Base-by-base conservation (phyloP, 2,113 vertebrate genomes). In the Thamnophis sirtalis region DNA sequence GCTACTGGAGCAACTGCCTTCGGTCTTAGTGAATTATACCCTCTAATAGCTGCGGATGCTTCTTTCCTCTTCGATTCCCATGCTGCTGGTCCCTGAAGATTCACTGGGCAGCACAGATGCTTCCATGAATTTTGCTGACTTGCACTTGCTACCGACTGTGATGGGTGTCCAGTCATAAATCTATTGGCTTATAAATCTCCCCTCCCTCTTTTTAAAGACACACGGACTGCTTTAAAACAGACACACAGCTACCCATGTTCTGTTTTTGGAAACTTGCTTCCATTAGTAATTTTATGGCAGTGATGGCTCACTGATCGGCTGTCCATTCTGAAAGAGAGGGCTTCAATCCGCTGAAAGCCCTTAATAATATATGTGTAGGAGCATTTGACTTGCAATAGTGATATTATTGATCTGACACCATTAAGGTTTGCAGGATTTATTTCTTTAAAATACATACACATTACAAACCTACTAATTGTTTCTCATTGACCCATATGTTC, bases 341-440 rank as follows among this genome's bases (percentile, higher is more conserved):
- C 91, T 96, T 92, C 93, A 93, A 96, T 95, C 92, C 92, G 87
- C 95, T 95, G 96, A 93, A 94, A 92, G 85, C 93, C 95, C 97
- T 98, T 97, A 97, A 98, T 97, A 97, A 98, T 97, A 96, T 95
- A 97, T 97, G 95, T 94, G 95, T 94, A 95, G 93, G 6, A 93
- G 85, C 92, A 94, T 97, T 98, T 97, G 97, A 97, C 97, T 97
- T 97, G 92, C 93, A 94, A 94, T 92, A 96, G 92, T 95, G 96
- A 96, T 95, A 96, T 95, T 98, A 98, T 98, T 97, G 98, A 98
- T 98, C 97, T 96, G 89, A 93, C 94, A 94, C 96, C 97, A 98
- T 98, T 98, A 98, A 97, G 38, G 91, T 96, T 94, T 96, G 94
- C 93, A 96, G 92, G 68, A 80, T 93, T 86, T 97, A 97, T 97